A percentile compares a stretch with the other conserved stretches of the same genome.
Conservation (phyloP, 2,113 vertebrate species). For the Dryoscopus gambensis region DNA sequence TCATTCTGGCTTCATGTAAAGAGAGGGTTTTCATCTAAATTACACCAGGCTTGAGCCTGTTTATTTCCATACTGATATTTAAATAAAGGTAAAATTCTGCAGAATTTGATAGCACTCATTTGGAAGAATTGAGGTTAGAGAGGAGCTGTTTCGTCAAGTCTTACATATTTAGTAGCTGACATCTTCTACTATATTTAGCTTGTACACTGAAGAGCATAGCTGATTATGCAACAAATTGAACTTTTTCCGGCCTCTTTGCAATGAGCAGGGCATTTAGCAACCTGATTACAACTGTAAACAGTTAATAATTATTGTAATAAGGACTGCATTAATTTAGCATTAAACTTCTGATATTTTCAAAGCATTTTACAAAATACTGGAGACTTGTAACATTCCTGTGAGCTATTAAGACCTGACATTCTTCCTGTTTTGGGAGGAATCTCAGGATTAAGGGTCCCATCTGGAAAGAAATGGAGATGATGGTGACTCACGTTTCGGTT, state of each 20-base stretch:
- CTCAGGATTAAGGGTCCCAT: neutral
- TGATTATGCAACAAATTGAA: conserved; percentile 61
- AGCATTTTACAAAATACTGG: neutral
- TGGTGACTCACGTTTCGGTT: neutral
- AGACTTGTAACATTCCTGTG: neutral
- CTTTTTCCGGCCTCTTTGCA: conserved; percentile 3
- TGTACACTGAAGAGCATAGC: conserved; percentile 33
- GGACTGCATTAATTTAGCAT: conserved; percentile 12
- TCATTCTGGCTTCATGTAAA: neutral
- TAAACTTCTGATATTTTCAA: conserved; percentile 6
- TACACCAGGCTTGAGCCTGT: neutral
- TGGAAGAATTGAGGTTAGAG: conserved; percentile 22
- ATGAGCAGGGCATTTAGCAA: conserved; percentile 18
- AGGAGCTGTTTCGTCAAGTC: conserved; percentile 40
- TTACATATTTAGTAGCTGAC: conserved; percentile 64
- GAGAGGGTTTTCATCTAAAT: neutral
- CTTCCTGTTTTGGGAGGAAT: neutral
- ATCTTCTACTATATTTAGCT: conserved; percentile 57
- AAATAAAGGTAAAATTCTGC: conserved; percentile 16
- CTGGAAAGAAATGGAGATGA: neutral
- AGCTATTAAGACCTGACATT: neutral
- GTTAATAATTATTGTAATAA: conserved; percentile 56
- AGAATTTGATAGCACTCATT: neutral
- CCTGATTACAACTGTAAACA: conserved; percentile 48
- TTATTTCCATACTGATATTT: neutral